Percentiles rank a stretch among this genome's conserved stretches.
Conservation (phyloP, 2,797 vertebrate species). For the Rhadinocentrus ornatus region DNA sequence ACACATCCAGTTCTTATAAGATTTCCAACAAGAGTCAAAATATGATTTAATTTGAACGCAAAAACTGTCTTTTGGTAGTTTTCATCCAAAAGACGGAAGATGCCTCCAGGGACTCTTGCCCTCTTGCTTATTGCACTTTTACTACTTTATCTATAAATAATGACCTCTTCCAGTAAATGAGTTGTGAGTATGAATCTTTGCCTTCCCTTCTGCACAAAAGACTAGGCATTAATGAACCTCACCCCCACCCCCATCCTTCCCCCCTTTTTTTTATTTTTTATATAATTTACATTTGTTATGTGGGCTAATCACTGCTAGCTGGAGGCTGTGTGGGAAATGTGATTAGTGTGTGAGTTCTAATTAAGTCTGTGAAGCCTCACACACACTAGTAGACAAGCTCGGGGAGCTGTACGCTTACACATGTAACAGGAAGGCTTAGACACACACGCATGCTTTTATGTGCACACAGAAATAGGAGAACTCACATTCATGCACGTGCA, state of each 20-base stretch:
- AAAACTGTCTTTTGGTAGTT: slow-evolving; percentile 15
- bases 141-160: slow-evolving; percentile 48
- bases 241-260: not conserved
- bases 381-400: slow-evolving; percentile 69
- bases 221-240: slow-evolving; percentile 45
- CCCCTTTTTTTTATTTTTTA: not conserved
- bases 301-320: slow-evolving; percentile 71
- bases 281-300: slow-evolving; percentile 72
- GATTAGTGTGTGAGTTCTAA: slow-evolving; percentile 80
- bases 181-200: slow-evolving; percentile 31
- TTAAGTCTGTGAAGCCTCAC: slow-evolving; percentile 76
- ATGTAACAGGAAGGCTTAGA: slow-evolving; percentile 7
- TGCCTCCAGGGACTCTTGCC: slow-evolving; percentile 44
- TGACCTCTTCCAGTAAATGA: slow-evolving; percentile 49
- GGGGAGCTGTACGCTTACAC: slow-evolving; percentile 52
- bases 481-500: slow-evolving; percentile 1
- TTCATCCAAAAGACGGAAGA: slow-evolving; percentile 4
- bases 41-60: not conserved
- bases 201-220: slow-evolving; percentile 33
- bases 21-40: not conserved
- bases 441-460: not conserved
- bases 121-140: slow-evolving; percentile 53
- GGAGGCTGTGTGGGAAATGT: slow-evolving; percentile 70
- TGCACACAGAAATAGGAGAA: not conserved
- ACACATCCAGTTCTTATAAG: not conserved